Evolutionary conservation across 2,797 vertebrate genomes (phyloP).

Genomic region (Parauchenoglanis punctatus): DNA sequence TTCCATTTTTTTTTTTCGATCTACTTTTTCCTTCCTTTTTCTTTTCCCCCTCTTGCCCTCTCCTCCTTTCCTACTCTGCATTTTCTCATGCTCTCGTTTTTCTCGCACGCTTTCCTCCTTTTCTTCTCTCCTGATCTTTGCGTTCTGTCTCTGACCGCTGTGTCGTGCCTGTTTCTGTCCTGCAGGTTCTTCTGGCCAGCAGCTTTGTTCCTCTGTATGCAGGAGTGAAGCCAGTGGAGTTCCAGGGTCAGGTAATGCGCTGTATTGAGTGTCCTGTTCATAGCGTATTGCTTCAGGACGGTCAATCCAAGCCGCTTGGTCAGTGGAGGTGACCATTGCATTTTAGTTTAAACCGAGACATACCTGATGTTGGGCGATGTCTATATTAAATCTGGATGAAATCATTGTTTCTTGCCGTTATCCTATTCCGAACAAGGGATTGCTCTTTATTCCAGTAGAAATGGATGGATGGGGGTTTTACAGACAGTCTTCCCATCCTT

Average conservation of each 20-base stretch:
- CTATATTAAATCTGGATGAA: slow-evolving; percentile 18
- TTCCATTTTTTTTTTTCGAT: background rate
- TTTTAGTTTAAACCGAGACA: slow-evolving; percentile 17
- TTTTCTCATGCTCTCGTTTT: background rate
- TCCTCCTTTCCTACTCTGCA: background rate
- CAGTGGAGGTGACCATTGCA: background rate
- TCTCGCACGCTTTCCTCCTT: background rate
- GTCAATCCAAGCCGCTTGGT: slow-evolving; percentile 10
- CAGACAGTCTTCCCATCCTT: slow-evolving; percentile 84
- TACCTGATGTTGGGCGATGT: slow-evolving; percentile 21
- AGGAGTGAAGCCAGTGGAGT: slow-evolving; percentile 82
- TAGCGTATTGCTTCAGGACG: slow-evolving; percentile 16
- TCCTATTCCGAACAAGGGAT: background rate
- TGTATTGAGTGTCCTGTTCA: slow-evolving; percentile 3
- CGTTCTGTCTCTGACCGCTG: background rate
- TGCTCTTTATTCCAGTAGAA: slow-evolving; percentile 68
- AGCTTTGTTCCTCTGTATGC: slow-evolving; percentile 89
- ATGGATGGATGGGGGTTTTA: slow-evolving; percentile 90
- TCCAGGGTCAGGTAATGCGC: slow-evolving; percentile 83
- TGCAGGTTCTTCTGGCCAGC: slow-evolving; percentile 87
- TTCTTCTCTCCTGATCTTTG: background rate
- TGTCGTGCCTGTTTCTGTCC: slow-evolving; percentile 34
- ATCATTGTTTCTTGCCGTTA: background rate
- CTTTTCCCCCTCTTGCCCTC: background rate
- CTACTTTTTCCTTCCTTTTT: background rate